A percentile compares a stretch with the other conserved stretches of the same genome.
Conservation (phyloP, 1,140 invertebrate species). For the Drosophila teissieri region DNA sequence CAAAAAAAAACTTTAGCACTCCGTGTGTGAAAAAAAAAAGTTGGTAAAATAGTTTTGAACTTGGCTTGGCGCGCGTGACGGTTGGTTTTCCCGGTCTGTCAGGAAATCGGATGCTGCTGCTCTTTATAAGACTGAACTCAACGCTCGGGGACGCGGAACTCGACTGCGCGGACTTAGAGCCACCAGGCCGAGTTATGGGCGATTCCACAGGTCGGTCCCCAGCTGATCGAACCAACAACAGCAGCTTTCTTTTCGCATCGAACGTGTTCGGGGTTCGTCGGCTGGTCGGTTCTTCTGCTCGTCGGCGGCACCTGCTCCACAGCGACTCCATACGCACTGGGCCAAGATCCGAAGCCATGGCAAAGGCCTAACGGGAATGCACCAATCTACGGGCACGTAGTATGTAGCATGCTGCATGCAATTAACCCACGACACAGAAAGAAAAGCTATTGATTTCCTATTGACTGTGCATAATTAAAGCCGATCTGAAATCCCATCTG, state of each 20-base stretch:
- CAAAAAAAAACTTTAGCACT: conserved; percentile 6
- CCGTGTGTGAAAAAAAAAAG: conserved; percentile 14
- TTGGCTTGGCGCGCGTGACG: conserved; percentile 48
- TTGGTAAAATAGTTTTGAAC: not conserved
- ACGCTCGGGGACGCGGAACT: conserved; percentile 72
- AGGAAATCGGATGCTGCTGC: conserved; percentile 3
- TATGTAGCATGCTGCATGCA: conserved; percentile 28
- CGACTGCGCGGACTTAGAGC: conserved; percentile 65
- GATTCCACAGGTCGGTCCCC: conserved; percentile 40
- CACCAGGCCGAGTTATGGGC: conserved; percentile 77
- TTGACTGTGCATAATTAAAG: not conserved
- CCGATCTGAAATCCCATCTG: not conserved
- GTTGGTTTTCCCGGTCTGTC: conserved; percentile 2
- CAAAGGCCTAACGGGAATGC: conserved; percentile 23
- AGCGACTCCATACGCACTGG: not conserved
- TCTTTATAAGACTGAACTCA: conserved; percentile 58
- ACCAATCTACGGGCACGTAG: conserved; percentile 12
- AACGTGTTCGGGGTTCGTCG: conserved; percentile 45
- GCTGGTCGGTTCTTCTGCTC: not conserved
- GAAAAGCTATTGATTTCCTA: not conserved
- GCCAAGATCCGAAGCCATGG: conserved; percentile 2
- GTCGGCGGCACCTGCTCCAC: conserved; percentile 45
- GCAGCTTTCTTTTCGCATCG: conserved; percentile 70
- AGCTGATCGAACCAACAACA: conserved; percentile 30
- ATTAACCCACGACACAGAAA: conserved; percentile 23